These are phyloP conservation scores for Eudasyphora cyanicolor DNA, from an alignment of 2,888 invertebrate genomes.

Conservation along the genomic window DNA sequence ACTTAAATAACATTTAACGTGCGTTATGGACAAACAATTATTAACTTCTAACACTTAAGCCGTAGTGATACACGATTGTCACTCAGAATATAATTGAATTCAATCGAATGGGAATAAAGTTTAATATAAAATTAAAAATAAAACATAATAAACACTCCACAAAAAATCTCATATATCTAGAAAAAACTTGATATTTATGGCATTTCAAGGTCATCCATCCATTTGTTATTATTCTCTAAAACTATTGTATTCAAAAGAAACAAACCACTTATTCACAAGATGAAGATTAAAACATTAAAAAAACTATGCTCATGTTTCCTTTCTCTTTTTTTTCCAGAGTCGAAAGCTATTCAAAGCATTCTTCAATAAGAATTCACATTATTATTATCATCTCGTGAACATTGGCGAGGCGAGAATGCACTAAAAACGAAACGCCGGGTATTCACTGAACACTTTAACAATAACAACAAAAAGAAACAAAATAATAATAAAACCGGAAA, in stretches of 20 bases:
- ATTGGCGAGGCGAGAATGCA: background rate
- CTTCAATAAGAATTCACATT: background rate
- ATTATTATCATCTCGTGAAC: no score
- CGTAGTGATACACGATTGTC: no score
- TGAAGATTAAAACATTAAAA: constrained; percentile 10
- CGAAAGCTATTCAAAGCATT: background rate
- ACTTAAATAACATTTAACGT: no score
- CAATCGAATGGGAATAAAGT: no score
- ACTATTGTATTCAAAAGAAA: no score
- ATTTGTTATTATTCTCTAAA: constrained; percentile 20
- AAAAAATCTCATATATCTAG: no score
- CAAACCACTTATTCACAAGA: background rate
- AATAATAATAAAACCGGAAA: constrained; percentile 20
- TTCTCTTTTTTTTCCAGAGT: constrained; percentile 28
- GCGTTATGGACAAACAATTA: no score
- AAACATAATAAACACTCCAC: no score
- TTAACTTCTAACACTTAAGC: no score
- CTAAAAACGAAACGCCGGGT: background rate
- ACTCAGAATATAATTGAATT: no score
- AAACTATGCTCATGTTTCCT: background rate
- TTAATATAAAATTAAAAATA: no score
- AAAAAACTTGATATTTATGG: constrained; percentile 43
- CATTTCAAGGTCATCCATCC: constrained; percentile 52
- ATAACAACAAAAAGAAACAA: constrained; percentile 38
- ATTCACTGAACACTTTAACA: background rate